Evolutionary conservation across 1,140 invertebrate genomes (phyloP).

Genomic region (Zaprionus gabonicus): DNA sequence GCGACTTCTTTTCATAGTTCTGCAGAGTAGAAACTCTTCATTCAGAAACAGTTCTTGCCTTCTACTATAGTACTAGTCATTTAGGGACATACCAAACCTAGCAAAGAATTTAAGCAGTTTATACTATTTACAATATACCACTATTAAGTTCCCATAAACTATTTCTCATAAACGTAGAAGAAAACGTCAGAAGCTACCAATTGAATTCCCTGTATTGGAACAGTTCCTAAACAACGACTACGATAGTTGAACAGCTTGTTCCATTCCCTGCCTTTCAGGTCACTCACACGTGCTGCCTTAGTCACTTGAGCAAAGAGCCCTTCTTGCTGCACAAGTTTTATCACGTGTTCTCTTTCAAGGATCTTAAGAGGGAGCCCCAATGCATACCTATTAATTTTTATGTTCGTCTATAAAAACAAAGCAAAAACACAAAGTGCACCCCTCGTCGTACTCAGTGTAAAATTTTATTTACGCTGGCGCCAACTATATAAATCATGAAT

Average conservation of each 20-base stretch:
- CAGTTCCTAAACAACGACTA: neutral
- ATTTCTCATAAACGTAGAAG: no score
- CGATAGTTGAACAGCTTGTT: neutral
- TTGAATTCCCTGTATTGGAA: no score
- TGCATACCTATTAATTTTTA: constrained; percentile 11
- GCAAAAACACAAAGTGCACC: constrained; percentile 7
- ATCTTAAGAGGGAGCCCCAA: neutral
- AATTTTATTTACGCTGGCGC: constrained; percentile 58
- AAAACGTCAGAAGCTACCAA: no score
- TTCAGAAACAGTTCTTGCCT: neutral
- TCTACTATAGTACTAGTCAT: neutral
- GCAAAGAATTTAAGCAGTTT: no score
- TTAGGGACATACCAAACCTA: no score
- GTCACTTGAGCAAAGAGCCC: neutral
- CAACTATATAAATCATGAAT: constrained; percentile 61
- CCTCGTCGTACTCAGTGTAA: neutral
- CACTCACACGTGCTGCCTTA: neutral
- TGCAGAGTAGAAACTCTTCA: neutral
- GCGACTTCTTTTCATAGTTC: neutral
- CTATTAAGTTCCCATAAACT: no score
- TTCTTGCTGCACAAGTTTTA: constrained; percentile 1
- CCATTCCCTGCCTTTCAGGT: neutral
- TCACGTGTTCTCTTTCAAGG: neutral
- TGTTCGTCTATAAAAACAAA: constrained; percentile 7
- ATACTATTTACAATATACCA: no score